Evolutionary conservation across 2,113 vertebrate species (phyloP).

Genomic region (Zootoca vivipara): DNA sequence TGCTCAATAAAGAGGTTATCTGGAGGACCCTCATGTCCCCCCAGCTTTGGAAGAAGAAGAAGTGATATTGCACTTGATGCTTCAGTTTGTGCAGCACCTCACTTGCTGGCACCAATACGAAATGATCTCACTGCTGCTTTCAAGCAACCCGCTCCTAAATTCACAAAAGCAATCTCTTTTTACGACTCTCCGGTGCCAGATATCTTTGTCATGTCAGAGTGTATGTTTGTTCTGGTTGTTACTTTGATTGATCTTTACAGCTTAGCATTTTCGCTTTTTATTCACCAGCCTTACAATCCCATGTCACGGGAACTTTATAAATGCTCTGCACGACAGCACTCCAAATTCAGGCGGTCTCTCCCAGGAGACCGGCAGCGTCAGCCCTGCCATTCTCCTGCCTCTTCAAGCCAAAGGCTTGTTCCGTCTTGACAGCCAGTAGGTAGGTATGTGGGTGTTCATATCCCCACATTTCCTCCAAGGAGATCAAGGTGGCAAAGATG

Average conservation of each 20-base stretch:
- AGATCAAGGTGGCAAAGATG: too few species aligned
- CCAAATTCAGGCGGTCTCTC: background rate
- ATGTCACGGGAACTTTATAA: background rate
- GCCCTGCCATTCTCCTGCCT: background rate
- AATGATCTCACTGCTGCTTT: conserved; percentile 42
- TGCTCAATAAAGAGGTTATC: too few species aligned
- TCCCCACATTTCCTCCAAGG: too few species aligned
- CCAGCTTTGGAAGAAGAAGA: background rate
- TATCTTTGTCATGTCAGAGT: conserved; percentile 11
- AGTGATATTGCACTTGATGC: conserved; percentile 5
- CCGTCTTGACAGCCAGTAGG: background rate
- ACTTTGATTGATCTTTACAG: conserved; percentile 35
- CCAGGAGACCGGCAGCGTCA: background rate
- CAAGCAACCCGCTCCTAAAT: conserved; percentile 49
- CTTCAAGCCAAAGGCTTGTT: background rate
- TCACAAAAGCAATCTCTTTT: conserved; percentile 35
- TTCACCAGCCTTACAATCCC: conserved; percentile 12
- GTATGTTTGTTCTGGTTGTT: background rate
- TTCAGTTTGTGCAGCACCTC: conserved; percentile 36
- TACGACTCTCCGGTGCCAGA: background rate
- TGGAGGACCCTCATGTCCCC: background rate
- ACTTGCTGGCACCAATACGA: conserved; percentile 39
- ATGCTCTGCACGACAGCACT: background rate
- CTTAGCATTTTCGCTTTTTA: conserved; percentile 5
- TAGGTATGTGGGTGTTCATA: too few species aligned